Percentiles rank a stretch among this genome's conserved stretches.
Evolutionary conservation across 2,888 invertebrate genomes (phyloP).

Genomic region (Platycnemis pennipes): DNA sequence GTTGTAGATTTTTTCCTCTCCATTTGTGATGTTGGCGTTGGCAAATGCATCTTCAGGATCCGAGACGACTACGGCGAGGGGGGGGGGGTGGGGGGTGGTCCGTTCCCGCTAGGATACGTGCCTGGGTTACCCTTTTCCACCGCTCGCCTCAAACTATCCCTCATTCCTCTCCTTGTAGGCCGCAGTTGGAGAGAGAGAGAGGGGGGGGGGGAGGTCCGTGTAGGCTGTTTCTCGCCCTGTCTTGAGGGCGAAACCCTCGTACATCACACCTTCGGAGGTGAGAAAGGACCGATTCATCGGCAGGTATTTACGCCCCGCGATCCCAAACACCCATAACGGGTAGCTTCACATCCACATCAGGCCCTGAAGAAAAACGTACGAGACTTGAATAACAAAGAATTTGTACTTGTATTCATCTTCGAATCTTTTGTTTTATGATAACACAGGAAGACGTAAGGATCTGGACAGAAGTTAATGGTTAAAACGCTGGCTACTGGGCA

Average conservation of each 20-base stretch:
- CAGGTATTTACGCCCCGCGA: not conserved
- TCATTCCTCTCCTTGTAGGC: not conserved
- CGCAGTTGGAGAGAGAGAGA: no score
- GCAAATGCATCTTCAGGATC: not conserved
- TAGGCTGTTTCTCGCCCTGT: not conserved
- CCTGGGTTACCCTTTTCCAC: not conserved
- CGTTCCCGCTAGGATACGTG: not conserved
- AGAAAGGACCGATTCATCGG: conserved; percentile 6
- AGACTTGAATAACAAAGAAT: no score
- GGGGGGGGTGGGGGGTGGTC: not conserved
- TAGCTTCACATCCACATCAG: not conserved
- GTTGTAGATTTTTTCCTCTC: no score
- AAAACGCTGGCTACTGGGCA: no score
- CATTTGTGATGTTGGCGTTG: no score
- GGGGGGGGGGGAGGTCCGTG: no score
- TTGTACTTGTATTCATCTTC: no score
- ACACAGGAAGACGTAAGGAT: no score
- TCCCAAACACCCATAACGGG: not conserved
- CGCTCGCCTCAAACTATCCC: not conserved
- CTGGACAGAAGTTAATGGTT: no score
- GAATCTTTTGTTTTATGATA: no score
- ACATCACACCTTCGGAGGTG: not conserved
- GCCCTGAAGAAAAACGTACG: not conserved
- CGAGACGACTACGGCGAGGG: not conserved
- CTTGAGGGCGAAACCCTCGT: not conserved